Base-by-base conservation (phyloP, 2,113 vertebrate species). In the Spea multiplicata region DNA sequence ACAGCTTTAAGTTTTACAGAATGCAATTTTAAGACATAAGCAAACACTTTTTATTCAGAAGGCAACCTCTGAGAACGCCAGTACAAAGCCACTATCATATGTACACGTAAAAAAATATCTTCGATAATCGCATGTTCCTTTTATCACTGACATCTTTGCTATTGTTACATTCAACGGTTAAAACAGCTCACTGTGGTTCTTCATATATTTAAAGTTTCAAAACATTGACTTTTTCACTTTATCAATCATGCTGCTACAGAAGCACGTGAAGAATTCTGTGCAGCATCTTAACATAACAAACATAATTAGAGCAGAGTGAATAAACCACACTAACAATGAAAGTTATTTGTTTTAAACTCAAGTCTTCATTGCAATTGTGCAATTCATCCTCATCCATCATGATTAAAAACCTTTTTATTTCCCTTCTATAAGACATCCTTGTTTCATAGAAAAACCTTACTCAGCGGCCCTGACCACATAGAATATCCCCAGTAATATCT, bases 61-160 rank as follows among this genome's bases (percentile, higher is more conserved):
- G 82, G 86, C 86, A 90, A 85, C 84, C 87, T 87, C 84, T 91
- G 87, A 88, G 91, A 93, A 92, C 86, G 89, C 90, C 89, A 89
- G 86, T 87, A 92, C 84, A 92, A 87, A 91, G 87, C 81, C 82
- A 14, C 86, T 87, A 81, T 85, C 85, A 88, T 88, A 91, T 91
- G 88, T 88, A 92, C 88, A 92, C 6, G 76, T 91, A 90, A 86
- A 91, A 86, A 93, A 88, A 89, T 86, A 90, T 84, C 82, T 89
- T 85, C 85, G 89, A 86, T 88, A 83, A 81, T 88, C 89, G 86
- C 86, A 84, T 82, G 87, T 88, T 86, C 87, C 48, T 88, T 69
- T 81, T 75, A 83, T 86, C 80, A 88, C n/a, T n/a, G n/a, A n/a
- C 91, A 86, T 85, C 84, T 85, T 84, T 86, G 84, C 78, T 86